phyloP scores from a whole-genome alignment of 2,888 invertebrate species.

The Xanthorhoe spadicearia region DNA sequence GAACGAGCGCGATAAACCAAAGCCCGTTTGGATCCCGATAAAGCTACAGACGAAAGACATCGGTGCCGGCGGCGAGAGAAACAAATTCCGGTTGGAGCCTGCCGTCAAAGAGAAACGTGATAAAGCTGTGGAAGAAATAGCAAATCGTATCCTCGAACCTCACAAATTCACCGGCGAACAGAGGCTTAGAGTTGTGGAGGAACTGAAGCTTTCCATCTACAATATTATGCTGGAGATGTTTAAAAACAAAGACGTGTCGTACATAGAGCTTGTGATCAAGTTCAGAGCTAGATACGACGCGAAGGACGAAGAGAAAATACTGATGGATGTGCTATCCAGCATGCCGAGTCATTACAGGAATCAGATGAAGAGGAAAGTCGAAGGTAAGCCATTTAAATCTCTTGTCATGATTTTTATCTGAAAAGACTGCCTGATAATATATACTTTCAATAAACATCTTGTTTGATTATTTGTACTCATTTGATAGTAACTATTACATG shows the following conservation, averaged over 20 bases:
- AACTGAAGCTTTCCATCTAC: slow-evolving; percentile 54
- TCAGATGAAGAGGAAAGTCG: slow-evolving; percentile 56
- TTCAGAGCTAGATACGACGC: slow-evolving; percentile 62
- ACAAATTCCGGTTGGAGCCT: slow-evolving; percentile 16
- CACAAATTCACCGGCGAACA: slow-evolving; percentile 53
- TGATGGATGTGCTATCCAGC: slow-evolving; percentile 60
- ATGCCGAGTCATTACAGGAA: slow-evolving; percentile 59
- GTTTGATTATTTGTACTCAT: neutral
- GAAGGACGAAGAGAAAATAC: slow-evolving; percentile 63
- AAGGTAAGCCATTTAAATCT: slow-evolving; percentile 62
- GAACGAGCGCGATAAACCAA: slow-evolving; percentile 14
- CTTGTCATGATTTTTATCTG: neutral
- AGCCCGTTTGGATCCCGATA: slow-evolving; percentile 24
- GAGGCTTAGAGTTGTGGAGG: slow-evolving; percentile 55
- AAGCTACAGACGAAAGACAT: slow-evolving; percentile 18
- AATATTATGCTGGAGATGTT: slow-evolving; percentile 65
- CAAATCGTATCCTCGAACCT: slow-evolving; percentile 58
- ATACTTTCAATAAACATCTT: neutral
- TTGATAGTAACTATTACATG: too few relatives aligned
- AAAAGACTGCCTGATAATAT: neutral
- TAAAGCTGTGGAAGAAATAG: slow-evolving; percentile 66
- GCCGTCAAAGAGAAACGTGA: slow-evolving; percentile 57
- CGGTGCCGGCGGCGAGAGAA: too few relatives aligned
- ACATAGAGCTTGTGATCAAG: slow-evolving; percentile 69
- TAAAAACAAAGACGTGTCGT: slow-evolving; percentile 65